Conservation (phyloP, 2,113 vertebrate species). For the Tichodroma muraria region DNA sequence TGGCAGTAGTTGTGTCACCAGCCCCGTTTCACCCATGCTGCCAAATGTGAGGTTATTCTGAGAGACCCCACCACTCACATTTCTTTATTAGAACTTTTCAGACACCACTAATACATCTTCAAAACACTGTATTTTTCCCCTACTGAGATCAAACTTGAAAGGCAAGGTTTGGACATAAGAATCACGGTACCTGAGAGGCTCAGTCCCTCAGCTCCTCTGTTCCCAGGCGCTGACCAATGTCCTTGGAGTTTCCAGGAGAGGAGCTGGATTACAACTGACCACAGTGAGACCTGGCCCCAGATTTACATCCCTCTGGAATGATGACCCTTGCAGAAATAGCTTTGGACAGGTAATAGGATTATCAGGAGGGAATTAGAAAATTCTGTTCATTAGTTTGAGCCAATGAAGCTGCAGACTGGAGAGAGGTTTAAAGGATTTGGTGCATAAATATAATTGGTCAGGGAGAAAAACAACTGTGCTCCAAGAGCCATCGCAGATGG, state of each 20-base stretch:
- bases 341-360: slow-evolving; percentile 91
- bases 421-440: slow-evolving; percentile 57
- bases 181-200: slow-evolving; percentile 21
- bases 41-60: background rate
- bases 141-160: background rate
- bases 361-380: slow-evolving; percentile 79
- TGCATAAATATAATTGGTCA: slow-evolving; percentile 46
- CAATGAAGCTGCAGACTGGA: slow-evolving; percentile 38
- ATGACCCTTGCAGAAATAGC: slow-evolving; percentile 86
- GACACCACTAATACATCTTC: background rate
- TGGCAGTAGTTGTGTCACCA: background rate
- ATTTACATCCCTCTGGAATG: slow-evolving; percentile 67
- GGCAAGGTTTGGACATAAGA: background rate
- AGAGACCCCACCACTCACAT: background rate
- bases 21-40: background rate
- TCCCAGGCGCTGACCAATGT: background rate
- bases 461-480: slow-evolving; percentile 4
- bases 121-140: background rate
- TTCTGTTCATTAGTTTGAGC: slow-evolving; percentile 66
- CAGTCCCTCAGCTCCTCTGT: slow-evolving; percentile 7
- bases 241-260: slow-evolving; percentile 51
- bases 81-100: background rate
- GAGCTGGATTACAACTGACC: slow-evolving; percentile 49
- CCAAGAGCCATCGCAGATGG: background rate
- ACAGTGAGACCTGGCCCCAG: slow-evolving; percentile 69